Base-by-base conservation (phyloP, 2,888 invertebrate genomes). In the Selenia dentaria region DNA sequence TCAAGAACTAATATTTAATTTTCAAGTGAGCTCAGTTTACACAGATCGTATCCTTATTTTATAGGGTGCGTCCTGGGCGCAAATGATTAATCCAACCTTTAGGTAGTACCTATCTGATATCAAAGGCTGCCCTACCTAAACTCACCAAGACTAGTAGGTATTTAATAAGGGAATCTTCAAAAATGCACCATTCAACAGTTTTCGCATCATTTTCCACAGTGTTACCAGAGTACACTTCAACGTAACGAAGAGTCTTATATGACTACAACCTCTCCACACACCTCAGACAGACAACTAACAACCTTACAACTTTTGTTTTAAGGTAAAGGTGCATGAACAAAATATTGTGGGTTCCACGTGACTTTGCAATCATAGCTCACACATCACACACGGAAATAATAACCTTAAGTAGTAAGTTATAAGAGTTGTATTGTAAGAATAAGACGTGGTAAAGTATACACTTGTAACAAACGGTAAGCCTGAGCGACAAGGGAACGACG, bases 101-200 rank as follows among this genome's bases (percentile, higher is more conserved):
- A n/a, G n/a, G n/a, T n/a, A n/a, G n/a, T n/a, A n/a, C n/a, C n/a
- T n/a, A n/a, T n/a, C n/a, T n/a, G n/a, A n/a, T n/a, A n/a, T n/a
- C n/a, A n/a, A n/a, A n/a, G n/a, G n/a, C n/a, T n/a, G n/a, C n/a
- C n/a, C n/a, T n/a, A n/a, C n/a, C n/a, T 22, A 2, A 16, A 8
- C 28, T 2, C 13, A 40, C 14, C 22, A 36, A 50, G 40, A 44
- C 42, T 32, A 35, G 25, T 33, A 32, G 20, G 31, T 32, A 18
- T 25, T 27, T 24, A 25, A 37, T 20, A 34, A 20, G 11, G 13
- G 22, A 49, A 45, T 46, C 64, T 54, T 57, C 54, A 54, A 44
- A 65, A 72, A 67, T 64, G 71, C 64, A 61, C 70, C n/a, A 69
- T 72, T 70, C 72, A 69, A 71, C 70, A 67, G 67, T 64, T 70